Conservation (phyloP, 2,113 vertebrate genomes). For the Riparia riparia region DNA sequence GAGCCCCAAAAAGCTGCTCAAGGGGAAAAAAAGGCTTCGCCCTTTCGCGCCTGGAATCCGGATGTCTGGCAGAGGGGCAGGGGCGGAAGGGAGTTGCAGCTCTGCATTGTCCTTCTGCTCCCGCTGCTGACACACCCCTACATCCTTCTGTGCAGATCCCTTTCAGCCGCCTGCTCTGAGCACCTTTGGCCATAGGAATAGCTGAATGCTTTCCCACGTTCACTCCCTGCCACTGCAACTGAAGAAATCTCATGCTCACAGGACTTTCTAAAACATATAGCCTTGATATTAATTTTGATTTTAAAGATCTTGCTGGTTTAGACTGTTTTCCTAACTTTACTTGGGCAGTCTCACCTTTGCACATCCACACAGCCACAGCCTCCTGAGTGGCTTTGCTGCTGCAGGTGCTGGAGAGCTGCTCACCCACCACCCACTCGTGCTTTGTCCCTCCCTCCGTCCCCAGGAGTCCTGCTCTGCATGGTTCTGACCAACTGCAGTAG, state of each 20-base stretch:
- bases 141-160: background rate
- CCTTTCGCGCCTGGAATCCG: constrained; percentile 63
- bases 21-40: constrained; percentile 36
- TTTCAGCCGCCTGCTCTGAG: background rate
- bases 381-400: constrained; percentile 58
- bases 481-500: background rate
- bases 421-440: background rate
- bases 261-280: background rate
- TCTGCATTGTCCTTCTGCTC: constrained; percentile 13
- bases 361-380: background rate
- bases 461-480: background rate
- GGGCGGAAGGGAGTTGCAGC: constrained; percentile 51
- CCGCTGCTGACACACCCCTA: background rate
- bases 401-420: constrained; percentile 15
- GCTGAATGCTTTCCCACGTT: background rate
- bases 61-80: constrained; percentile 63
- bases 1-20: constrained; percentile 14
- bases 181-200: background rate
- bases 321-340: background rate
- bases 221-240: background rate
- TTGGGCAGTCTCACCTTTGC: background rate
- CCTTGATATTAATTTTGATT: background rate
- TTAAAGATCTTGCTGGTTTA: background rate
- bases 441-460: background rate
- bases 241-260: background rate